These are phyloP conservation scores for Tetramorium bicarinatum DNA, from an alignment of 2,888 invertebrate species.

Conservation along the genomic window DNA sequence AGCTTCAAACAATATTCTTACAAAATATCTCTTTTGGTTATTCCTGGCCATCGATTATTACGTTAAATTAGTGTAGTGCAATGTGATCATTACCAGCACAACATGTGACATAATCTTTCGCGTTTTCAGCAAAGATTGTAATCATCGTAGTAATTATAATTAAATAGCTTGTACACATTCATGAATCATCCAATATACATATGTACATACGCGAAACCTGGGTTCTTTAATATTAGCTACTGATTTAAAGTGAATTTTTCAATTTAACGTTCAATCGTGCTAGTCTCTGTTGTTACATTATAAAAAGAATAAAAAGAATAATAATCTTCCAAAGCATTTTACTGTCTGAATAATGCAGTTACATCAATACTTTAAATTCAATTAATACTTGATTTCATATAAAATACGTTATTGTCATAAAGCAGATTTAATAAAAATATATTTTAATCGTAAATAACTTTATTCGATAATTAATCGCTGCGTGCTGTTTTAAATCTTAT, in stretches of 20 bases:
- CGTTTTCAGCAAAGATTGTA: constrained; percentile 4
- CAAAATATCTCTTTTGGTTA: constrained; percentile 5
- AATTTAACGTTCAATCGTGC: neutral
- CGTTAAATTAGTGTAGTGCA: neutral
- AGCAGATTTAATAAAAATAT: constrained; percentile 3
- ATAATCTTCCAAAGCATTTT: constrained; percentile 4
- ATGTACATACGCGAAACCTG: neutral
- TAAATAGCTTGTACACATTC: neutral
- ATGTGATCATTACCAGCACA: neutral
- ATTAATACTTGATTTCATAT: neutral
- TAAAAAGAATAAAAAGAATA: neutral
- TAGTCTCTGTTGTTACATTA: constrained; percentile 1
- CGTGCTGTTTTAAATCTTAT: constrained; percentile 1
- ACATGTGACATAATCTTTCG: neutral
- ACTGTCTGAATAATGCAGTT: neutral
- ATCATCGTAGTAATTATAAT: neutral
- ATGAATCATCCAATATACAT: neutral
- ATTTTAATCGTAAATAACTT: neutral
- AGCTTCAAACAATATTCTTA: neutral
- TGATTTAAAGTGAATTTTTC: neutral
- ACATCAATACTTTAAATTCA: neutral
- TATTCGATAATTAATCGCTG: neutral
- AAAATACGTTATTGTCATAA: constrained; percentile 12
- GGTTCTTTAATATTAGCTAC: neutral
- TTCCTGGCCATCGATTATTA: neutral